Evolutionary conservation across 2,888 invertebrate species (phyloP), one percentile per base, ranked within the genome.

Genomic region (Synergus itoensis): DNA sequence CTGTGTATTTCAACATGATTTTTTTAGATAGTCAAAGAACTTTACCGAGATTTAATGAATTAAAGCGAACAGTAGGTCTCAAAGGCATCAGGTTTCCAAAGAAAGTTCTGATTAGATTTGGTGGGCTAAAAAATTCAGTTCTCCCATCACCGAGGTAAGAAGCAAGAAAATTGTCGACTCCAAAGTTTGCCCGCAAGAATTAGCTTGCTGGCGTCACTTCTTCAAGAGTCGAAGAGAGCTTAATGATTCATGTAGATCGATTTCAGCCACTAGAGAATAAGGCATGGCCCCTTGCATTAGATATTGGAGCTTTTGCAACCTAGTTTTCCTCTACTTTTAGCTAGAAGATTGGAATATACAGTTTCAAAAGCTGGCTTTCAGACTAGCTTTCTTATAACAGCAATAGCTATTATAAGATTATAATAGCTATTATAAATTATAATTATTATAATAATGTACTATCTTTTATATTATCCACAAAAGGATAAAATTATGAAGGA

Each of bases 231-330:
- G 60, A 60, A 11, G 9, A 12, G 21, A 60, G 12, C 21, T 60
- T 60, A 60, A 60, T 12, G 21, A 60, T 60, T 60, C 60, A 60
- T 21, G 60, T 21, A 60, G 60, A 60, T 60, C 21, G 60, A 60
- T 21, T 60, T 12, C 1, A 21, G 21, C 60, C 21, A 60, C 60
- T 4, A 5, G 60, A 18, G 60, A 21, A 21, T 60, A 60, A 21
- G 21, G 60, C 21, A 60, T 60, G 11, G 45, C 45, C 45, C 36
- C 45, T 14, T 45, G 14, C 45, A 14, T 45, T 45, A 45, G 45
- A 45, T 45, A 45, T 45, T 45, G 45, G 45, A 45, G 7, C 14
- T 60, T 21, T 18, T 12, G 12, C 45, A 60, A 60, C 60, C 60
- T 21, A 60, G 21, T 21, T 60, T 12, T 0, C 21, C 21, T 45